Percentiles rank a stretch among this genome's conserved stretches.
These are phyloP conservation scores for Aromia moschata DNA, from an alignment of 2,888 invertebrate genomes.

Conservation along the genomic window DNA sequence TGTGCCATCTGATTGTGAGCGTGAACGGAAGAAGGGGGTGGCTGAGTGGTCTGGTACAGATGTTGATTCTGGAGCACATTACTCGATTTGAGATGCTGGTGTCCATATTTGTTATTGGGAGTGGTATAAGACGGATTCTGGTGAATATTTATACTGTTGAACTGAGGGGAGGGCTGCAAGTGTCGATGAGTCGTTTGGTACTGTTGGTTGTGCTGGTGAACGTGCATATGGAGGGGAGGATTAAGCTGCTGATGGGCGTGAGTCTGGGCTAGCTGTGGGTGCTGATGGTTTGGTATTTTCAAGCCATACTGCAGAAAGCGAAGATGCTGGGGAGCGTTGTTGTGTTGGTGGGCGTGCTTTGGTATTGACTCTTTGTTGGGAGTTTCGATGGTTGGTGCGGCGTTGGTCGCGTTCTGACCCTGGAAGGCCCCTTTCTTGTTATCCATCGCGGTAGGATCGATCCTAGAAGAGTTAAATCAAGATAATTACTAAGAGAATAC, in stretches of 20 bases:
- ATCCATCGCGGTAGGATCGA: conserved; percentile 61
- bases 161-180: conserved; percentile 46
- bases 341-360: conserved; percentile 69
- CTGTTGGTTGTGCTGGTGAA: conserved; percentile 56
- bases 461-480: conserved; percentile 56
- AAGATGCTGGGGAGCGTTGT: conserved; percentile 67
- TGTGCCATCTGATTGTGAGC: conserved; percentile 50
- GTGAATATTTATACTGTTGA: conserved; percentile 44
- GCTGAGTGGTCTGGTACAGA: conserved; percentile 38
- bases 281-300: conserved; percentile 67
- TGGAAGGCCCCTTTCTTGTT: conserved; percentile 57
- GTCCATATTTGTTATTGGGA: conserved; percentile 34
- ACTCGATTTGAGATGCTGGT: conserved; percentile 34
- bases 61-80: conserved; percentile 41
- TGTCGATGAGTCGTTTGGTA: conserved; percentile 48
- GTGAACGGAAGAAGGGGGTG: conserved; percentile 46
- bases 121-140: conserved; percentile 39
- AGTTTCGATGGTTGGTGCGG: conserved; percentile 45
- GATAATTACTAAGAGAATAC: too few species aligned
- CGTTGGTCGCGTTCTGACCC: conserved; percentile 45
- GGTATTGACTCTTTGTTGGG: conserved; percentile 50
- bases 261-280: conserved; percentile 56
- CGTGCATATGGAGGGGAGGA: conserved; percentile 60
- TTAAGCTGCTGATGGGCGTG: conserved; percentile 64
- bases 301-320: conserved; percentile 67